These are phyloP conservation scores for Drosophila seclusa DNA, from an alignment of 2,888 invertebrate species.

Conservation along the genomic window DNA sequence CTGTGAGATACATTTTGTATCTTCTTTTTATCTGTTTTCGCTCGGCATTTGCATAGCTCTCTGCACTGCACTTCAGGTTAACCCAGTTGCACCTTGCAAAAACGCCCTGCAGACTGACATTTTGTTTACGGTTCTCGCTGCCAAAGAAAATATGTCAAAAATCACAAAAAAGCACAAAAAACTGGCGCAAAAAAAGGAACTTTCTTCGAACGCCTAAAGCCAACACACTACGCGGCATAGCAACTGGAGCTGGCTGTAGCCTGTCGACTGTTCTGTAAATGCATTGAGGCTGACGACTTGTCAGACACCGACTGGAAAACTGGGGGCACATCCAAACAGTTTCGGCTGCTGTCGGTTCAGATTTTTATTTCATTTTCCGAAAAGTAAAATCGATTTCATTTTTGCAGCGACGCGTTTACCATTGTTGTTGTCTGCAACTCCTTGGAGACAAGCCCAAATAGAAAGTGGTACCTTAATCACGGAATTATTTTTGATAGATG, in stretches of 20 bases:
- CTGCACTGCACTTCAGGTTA: conserved; percentile 45
- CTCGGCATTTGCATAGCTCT: conserved; percentile 67
- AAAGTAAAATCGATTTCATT: conserved; percentile 38
- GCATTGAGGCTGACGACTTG: conserved; percentile 54
- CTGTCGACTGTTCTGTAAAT: conserved; percentile 23
- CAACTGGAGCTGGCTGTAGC: conserved; percentile 14
- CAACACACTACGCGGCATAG: conserved; percentile 12
- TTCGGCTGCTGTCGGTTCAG: conserved; percentile 42
- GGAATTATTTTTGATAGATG: conserved; percentile 30
- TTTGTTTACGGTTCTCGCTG: conserved; percentile 61
- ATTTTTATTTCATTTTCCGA: conserved; percentile 42
- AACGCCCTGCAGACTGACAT: conserved; percentile 47
- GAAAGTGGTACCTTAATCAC: conserved; percentile 18
- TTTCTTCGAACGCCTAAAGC: conserved; percentile 67
- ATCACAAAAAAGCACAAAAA: conserved; percentile 50
- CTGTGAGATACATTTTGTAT: conserved; percentile 46
- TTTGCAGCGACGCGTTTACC: neutral
- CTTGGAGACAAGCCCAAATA: conserved; percentile 14
- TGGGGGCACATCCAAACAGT: conserved; percentile 43
- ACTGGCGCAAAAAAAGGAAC: conserved; percentile 24
- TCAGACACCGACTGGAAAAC: conserved; percentile 30
- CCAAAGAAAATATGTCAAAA: conserved; percentile 79
- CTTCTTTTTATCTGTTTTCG: conserved; percentile 31
- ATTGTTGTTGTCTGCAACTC: conserved; percentile 8
- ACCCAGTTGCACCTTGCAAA: conserved; percentile 68